A percentile compares a stretch with the other conserved stretches of the same genome.
Conservation (phyloP, 2,113 vertebrate species). For the Eolophus roseicapilla region DNA sequence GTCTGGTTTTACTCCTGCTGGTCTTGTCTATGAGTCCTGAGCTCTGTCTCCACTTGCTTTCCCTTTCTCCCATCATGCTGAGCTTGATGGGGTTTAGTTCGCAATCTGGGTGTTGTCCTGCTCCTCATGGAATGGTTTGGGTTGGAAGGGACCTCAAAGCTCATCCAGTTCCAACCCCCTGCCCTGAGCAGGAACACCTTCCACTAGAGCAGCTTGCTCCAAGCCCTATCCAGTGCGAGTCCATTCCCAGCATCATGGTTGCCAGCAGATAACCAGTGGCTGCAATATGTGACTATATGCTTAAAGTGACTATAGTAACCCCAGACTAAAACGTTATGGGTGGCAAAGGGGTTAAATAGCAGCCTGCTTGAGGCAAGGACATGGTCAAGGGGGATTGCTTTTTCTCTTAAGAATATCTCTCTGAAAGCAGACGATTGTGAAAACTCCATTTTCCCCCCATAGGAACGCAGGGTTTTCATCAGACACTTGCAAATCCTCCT, state of each 20-base stretch:
- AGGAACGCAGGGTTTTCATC: background rate
- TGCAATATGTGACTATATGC: rapidly evolving
- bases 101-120: rapidly evolving
- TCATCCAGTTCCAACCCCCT: background rate
- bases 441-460: background rate
- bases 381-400: background rate
- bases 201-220: background rate
- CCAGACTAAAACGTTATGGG: background rate
- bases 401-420: background rate
- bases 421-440: background rate
- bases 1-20: background rate
- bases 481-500: background rate
- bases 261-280: background rate
- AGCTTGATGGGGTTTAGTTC: background rate
- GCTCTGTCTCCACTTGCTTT: background rate
- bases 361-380: background rate
- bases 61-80: rapidly evolving
- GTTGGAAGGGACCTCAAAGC: background rate
- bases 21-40: background rate
- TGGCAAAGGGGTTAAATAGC: background rate
- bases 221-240: background rate
- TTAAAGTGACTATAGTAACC: background rate
- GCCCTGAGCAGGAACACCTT: background rate
- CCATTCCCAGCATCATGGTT: background rate
- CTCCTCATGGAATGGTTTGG: background rate